Base-by-base conservation (phyloP, 2,888 invertebrate species). In the Tachina fera region DNA sequence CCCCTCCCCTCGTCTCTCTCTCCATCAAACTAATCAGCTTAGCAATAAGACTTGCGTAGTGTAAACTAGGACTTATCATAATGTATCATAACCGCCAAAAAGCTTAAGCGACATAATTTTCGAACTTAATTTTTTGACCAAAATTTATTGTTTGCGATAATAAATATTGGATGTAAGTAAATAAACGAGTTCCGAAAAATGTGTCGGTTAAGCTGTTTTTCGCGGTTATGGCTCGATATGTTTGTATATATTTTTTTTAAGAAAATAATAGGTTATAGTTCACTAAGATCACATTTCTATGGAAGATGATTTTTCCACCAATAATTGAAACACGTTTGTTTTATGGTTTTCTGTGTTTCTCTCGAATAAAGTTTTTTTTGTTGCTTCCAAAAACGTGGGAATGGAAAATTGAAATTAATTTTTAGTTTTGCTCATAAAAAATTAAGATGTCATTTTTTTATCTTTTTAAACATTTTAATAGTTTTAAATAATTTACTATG, bases 401-500 rank as follows among this genome's bases (percentile, higher is more conserved):
- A 78, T 72, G 53, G 58, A 77, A 83, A 82, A 58, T 56, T 68
- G 11, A 60, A 76, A 49, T 75, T 49, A 65, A 39, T 65, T 43
- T 61, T 75, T n/a, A 22, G 47, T 60, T 78, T 71, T 63, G 14
- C n/a, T 74, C 53, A 65, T 65, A 75, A 60, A 75, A 68, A 65
- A 65, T 63, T 31, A 74, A 67, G 51, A 70, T 68, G 68, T 71
- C 70, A 81, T 75, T 75, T 81, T 31, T 70, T 47, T 49, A n/a
- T 63, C 11, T 51, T n/a, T 63, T 49, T 31, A 1, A 4, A 16
- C 56, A 56, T 51, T 81, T 83, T 67, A 53, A 72, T 61, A 78
- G 45, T 72, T 83, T 83, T 60, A 67, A 71, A 83, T 72, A 77
- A 67, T 76, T 72, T 78, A 39, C 72, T 19, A 22, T 79, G 86